Evolutionary conservation across 37 sponge, comb jelly and placozoan genomes (phyloP).

Genomic region (Lycopodina hypogea): DNA sequence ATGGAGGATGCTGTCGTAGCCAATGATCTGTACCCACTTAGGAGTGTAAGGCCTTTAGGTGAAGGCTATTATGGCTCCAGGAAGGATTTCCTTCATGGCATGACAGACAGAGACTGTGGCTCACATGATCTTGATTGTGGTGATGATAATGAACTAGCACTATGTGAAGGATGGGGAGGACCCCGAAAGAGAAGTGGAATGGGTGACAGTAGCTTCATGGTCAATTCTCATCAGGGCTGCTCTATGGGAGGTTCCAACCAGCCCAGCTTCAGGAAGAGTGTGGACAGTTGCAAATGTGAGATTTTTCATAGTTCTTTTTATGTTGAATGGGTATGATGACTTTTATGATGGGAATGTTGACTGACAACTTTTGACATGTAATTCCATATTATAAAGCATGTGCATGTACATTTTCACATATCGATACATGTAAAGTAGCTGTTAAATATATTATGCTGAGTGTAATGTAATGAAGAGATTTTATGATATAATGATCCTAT

Average conservation of each 20-base stretch:
- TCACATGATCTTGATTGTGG: not conserved
- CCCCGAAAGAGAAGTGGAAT: not conserved
- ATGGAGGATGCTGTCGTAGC: constrained; percentile 29
- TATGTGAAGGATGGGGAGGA: not conserved
- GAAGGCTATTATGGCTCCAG: constrained; percentile 3
- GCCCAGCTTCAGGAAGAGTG: too few species aligned
- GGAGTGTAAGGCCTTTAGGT: not conserved
- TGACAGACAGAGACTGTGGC: constrained; percentile 14
- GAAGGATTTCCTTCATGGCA: not conserved
- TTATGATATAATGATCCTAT: not conserved
- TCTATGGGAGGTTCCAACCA: too few species aligned
- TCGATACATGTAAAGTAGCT: too few species aligned
- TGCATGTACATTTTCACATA: too few species aligned
- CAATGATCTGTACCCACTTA: constrained; percentile 30
- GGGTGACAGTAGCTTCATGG: not conserved
- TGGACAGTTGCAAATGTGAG: not conserved
- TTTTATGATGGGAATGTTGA: too few species aligned
- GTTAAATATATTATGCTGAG: not conserved
- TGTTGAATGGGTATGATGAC: too few species aligned
- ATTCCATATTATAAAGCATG: too few species aligned
- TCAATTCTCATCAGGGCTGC: too few species aligned
- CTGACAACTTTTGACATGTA: too few species aligned
- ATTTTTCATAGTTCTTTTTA: not conserved
- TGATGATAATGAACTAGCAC: too few species aligned
- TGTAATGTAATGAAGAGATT: not conserved